phyloP scores from a whole-genome alignment of 1,140 invertebrate species.

The Drosophila eugracilis region DNA sequence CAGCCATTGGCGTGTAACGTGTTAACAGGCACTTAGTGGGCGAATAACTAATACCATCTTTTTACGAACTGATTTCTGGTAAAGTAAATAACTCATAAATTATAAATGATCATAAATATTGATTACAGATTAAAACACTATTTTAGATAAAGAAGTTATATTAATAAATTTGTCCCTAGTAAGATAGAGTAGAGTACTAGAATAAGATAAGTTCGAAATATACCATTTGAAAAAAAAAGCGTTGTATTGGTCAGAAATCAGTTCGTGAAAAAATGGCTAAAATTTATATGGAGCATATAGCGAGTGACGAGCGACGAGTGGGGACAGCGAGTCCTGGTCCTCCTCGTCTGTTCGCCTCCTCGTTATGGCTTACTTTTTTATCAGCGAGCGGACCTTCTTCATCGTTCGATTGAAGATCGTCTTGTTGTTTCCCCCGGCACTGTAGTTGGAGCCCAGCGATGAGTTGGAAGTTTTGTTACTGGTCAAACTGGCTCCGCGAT shows the following conservation, averaged over 20 bases:
- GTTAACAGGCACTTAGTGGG: slow-evolving; percentile 49
- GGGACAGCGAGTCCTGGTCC: slow-evolving; percentile 38
- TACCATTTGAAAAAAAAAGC: background rate
- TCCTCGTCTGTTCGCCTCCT: slow-evolving; percentile 36
- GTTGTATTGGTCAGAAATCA: slow-evolving; percentile 1
- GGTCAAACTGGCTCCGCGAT: slow-evolving; percentile 74
- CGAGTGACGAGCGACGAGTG: slow-evolving; percentile 56
- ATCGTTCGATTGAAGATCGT: slow-evolving; percentile 90
- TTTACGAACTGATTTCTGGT: slow-evolving; percentile 27
- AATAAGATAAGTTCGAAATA: no score
- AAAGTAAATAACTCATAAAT: background rate
- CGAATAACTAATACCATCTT: slow-evolving; percentile 4
- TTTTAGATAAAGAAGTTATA: no score
- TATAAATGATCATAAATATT: no score
- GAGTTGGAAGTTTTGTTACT: slow-evolving; percentile 74
- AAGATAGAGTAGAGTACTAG: no score
- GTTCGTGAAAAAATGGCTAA: slow-evolving; percentile 12
- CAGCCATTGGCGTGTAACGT: slow-evolving; percentile 46
- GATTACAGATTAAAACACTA: no score
- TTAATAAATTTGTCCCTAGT: no score
- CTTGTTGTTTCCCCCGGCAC: slow-evolving; percentile 71
- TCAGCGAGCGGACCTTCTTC: slow-evolving; percentile 89
- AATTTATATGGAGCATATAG: slow-evolving; percentile 26
- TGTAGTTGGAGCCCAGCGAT: slow-evolving; percentile 73
- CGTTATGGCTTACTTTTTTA: slow-evolving; percentile 86